Evolutionary conservation across 1,140 invertebrate genomes (phyloP).

Genomic region (Lordiphosa clarofinis): DNA sequence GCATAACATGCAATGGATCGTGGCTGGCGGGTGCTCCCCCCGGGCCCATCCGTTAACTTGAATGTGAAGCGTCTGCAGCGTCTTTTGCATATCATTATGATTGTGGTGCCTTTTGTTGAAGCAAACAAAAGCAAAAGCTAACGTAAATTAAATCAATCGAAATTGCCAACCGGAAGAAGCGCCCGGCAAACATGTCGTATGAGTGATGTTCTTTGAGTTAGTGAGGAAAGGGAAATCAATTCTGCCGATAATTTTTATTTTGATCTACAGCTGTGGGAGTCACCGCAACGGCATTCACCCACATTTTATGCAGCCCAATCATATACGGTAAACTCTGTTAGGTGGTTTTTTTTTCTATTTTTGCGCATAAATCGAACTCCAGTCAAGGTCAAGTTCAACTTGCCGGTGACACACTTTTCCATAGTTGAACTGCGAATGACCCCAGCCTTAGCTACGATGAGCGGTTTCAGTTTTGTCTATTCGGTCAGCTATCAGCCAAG

Average conservation of each 20-base stretch:
- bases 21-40: conserved; percentile 12
- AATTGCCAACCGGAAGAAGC: conserved; percentile 36
- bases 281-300: conserved; percentile 29
- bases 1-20: conserved; percentile 52
- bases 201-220: conserved; percentile 37
- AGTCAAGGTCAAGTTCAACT: conserved; percentile 70
- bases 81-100: conserved; percentile 58
- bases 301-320: conserved; percentile 31
- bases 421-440: conserved; percentile 47
- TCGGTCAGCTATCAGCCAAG: conserved; percentile 11
- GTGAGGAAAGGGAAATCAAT: conserved; percentile 10
- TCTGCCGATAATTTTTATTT: conserved; percentile 4
- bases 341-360: conserved; percentile 17
- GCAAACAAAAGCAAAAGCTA: conserved; percentile 46
- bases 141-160: conserved; percentile 12
- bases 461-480: conserved; percentile 8
- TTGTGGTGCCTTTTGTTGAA: conserved; percentile 10
- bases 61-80: conserved; percentile 9
- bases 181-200: conserved; percentile 41
- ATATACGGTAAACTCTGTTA: conserved; percentile 1
- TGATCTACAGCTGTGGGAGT: conserved; percentile 14
- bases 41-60: conserved; percentile 15
- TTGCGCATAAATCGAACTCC: conserved; percentile 17
- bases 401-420: conserved; percentile 69
- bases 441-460: conserved; percentile 43